Conservation (phyloP, 2,113 vertebrate species). For the Lasiurus borealis region DNA sequence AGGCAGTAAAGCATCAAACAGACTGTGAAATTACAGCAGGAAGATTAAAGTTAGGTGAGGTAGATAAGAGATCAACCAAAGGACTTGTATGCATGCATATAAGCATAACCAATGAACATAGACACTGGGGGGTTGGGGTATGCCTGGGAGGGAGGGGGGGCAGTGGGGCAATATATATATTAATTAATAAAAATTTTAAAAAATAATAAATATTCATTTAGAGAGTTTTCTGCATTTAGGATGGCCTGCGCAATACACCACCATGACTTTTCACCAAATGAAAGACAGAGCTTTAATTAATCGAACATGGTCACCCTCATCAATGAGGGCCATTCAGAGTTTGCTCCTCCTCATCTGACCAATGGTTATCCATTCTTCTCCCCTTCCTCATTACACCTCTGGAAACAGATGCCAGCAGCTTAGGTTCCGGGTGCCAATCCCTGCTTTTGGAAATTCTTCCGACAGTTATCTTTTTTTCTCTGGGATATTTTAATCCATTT, state of each 20-base stretch:
- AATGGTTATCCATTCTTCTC: not conserved
- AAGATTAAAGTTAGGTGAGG: too few species aligned
- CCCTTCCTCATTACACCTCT: too few species aligned
- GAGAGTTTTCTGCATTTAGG: not conserved
- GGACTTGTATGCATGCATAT: too few species aligned
- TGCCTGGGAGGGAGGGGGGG: too few species aligned
- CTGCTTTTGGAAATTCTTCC: not conserved
- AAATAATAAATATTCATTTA: slow-evolving; percentile 36
- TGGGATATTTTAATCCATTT: not conserved
- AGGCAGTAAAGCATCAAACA: too few species aligned
- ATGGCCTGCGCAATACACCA: not conserved
- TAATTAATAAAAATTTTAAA: too few species aligned
- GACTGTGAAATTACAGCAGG: too few species aligned
- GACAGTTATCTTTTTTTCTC: not conserved
- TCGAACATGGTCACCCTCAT: not conserved
- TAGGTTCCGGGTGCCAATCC: not conserved
- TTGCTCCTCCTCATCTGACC: not conserved
- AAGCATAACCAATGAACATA: too few species aligned
- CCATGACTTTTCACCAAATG: not conserved
- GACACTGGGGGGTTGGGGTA: too few species aligned
- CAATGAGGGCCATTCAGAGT: not conserved
- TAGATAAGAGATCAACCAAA: too few species aligned
- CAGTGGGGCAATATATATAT: too few species aligned
- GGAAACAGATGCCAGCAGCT: too few species aligned
- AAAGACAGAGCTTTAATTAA: not conserved